Evolutionary conservation across 2,797 vertebrate genomes (phyloP).

Genomic region (Chromobotia macracanthus): DNA sequence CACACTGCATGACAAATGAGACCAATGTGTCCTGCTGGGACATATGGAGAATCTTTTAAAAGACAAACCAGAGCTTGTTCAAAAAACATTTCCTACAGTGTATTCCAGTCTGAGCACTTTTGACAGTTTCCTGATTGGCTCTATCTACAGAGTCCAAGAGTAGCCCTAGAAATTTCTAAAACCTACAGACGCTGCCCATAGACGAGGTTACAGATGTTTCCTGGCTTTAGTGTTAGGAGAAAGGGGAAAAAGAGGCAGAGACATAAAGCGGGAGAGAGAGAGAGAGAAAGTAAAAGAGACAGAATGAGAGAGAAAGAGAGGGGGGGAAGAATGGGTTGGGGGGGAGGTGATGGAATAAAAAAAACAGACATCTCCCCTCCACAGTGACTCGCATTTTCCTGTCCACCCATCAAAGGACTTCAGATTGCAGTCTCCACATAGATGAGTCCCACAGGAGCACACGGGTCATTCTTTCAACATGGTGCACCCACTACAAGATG

Average conservation of each 20-base stretch:
- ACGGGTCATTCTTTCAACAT: conserved; percentile 47
- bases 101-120: conserved; percentile 16
- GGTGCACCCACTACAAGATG: conserved; percentile 32
- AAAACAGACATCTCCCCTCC: conserved; percentile 53
- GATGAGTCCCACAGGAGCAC: conserved; percentile 40
- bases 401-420: conserved; percentile 33
- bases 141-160: conserved; percentile 17
- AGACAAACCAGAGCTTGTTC: conserved; percentile 11
- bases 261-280: neutral
- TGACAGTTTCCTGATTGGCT: conserved; percentile 40
- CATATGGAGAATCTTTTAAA: conserved; percentile 51
- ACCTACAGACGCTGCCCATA: conserved; percentile 41
- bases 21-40: conserved; percentile 52
- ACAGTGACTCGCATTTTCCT: conserved; percentile 60
- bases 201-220: conserved; percentile 65
- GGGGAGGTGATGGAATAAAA: conserved; percentile 17
- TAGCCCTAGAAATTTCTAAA: conserved; percentile 31
- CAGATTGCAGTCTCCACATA: conserved; percentile 53
- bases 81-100: conserved; percentile 16
- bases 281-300: neutral
- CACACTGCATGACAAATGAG: conserved; percentile 52
- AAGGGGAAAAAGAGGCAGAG: conserved; percentile 13
- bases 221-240: conserved; percentile 55
- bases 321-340: conserved; percentile 18
- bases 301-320: neutral